Percentiles rank a stretch among this genome's conserved stretches.
Conservation (phyloP, 1,140 invertebrate genomes). For the Atta cephalotes region DNA sequence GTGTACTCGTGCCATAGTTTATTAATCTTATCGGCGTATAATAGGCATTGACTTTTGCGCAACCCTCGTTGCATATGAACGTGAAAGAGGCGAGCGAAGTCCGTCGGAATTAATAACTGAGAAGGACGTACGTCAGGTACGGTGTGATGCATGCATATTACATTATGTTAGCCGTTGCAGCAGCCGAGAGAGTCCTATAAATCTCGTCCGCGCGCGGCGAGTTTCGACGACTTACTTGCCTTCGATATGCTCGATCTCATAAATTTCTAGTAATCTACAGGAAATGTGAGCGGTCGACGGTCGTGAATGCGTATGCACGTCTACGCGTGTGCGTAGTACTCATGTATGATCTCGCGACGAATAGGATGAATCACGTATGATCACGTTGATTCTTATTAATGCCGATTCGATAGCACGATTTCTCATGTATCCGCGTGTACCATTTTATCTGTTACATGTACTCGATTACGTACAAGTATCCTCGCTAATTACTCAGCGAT, state of each 20-base stretch:
- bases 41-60: constrained; percentile 50
- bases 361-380: constrained; percentile 31
- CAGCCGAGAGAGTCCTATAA: constrained; percentile 45
- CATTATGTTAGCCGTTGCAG: constrained; percentile 39
- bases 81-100: constrained; percentile 54
- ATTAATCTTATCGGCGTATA: constrained; percentile 51
- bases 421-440: constrained; percentile 13
- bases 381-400: constrained; percentile 27
- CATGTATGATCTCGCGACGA: not conserved
- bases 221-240: constrained; percentile 69
- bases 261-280: constrained; percentile 59
- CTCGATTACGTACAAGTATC: not conserved
- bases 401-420: constrained; percentile 51
- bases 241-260: constrained; percentile 61
- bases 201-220: constrained; percentile 59
- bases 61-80: constrained; percentile 16
- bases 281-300: not conserved
- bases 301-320: not conserved
- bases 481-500: constrained; percentile 64
- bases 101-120: constrained; percentile 52
- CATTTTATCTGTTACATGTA: constrained; percentile 22
- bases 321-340: no score
- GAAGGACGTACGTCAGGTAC: constrained; percentile 62
- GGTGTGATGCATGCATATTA: constrained; percentile 64
- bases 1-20: constrained; percentile 29